These are phyloP conservation scores for Lytechinus variegatus DNA, from an alignment of 35 echinoderm and acorn worm species.

Conservation along the genomic window DNA sequence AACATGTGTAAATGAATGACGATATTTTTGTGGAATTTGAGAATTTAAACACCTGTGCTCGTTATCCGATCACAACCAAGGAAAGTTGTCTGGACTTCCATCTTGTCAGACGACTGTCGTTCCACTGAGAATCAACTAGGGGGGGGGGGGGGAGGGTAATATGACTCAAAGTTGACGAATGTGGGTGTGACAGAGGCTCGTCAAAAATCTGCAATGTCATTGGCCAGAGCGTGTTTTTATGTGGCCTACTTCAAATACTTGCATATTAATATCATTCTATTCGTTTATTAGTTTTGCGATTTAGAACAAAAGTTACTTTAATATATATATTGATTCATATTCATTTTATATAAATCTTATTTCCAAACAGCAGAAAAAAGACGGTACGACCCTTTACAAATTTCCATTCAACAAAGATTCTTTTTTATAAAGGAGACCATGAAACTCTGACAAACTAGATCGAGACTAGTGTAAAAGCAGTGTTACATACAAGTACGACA, in stretches of 20 bases:
- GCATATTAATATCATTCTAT: not conserved
- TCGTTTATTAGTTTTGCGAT: not conserved
- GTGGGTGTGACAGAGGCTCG: not conserved
- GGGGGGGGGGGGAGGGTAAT: no score
- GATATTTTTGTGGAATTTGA: no score
- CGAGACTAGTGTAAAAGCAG: not conserved
- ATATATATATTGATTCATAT: not conserved
- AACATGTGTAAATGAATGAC: no score
- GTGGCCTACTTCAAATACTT: not conserved
- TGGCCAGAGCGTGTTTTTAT: not conserved
- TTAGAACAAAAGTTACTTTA: not conserved
- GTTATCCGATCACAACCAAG: no score
- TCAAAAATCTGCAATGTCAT: not conserved
- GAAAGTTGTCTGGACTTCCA: no score
- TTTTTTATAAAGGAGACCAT: not conserved
- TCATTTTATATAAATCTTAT: not conserved
- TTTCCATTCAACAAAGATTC: no score
- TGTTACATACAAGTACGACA: not conserved
- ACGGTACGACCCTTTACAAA: no score
- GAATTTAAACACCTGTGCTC: no score
- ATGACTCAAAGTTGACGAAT: no score
- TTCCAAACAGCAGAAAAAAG: not conserved
- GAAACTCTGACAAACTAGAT: not conserved
- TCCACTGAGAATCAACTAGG: no score
- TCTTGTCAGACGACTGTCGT: no score